Evolutionary conservation across 2,888 invertebrate genomes (phyloP), one percentile per base, ranked within the genome.

Genomic region (Gymnosoma rotundatum): DNA sequence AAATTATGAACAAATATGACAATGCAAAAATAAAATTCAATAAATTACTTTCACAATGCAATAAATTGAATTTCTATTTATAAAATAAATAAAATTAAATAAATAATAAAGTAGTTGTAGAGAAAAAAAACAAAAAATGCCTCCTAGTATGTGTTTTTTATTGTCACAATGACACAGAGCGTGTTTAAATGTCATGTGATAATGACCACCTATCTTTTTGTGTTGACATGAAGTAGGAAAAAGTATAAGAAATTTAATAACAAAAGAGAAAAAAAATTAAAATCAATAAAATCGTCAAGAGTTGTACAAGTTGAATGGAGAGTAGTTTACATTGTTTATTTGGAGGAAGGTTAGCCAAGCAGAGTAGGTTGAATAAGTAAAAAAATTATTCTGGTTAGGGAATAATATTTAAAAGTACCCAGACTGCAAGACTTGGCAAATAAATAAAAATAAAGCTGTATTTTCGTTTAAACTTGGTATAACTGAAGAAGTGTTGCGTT

Each of bases 1-100:
- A 70, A 70, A 78, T 56, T 69, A 78, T 78, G 52, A 48, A 52
- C 56, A 76, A 67, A 76, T 76, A 67, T 67, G 67, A 76, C 66
- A 61, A 76, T 63, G 48, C 58, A 75, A 64, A 20, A 75, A 56
- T 48, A 18, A 66, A 66, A 66, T 66, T 75, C 45, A 36, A 58
- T 66, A 50, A 16, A 75, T 66, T 75, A 32, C 50, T 73, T n/a
- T 16, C 8, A 61, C 36, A 73, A 73, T 61, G 0, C 56, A 61
- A 73, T 61, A 61, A 73, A 73, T 73, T 50, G 50, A 73, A 61
- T 20, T 73, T 75, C 48, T 36, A 52, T 52, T 36, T 61, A 42
- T 48, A 7, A 3, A 16, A 7, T 25, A 48, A 21, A 64, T 25
- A 20, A 64, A 64, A 20, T 25, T 42, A 45, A 6, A 21, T 12